These are phyloP conservation scores for Limonius californicus DNA, from an alignment of 1,140 invertebrate species.

Conservation along the genomic window DNA sequence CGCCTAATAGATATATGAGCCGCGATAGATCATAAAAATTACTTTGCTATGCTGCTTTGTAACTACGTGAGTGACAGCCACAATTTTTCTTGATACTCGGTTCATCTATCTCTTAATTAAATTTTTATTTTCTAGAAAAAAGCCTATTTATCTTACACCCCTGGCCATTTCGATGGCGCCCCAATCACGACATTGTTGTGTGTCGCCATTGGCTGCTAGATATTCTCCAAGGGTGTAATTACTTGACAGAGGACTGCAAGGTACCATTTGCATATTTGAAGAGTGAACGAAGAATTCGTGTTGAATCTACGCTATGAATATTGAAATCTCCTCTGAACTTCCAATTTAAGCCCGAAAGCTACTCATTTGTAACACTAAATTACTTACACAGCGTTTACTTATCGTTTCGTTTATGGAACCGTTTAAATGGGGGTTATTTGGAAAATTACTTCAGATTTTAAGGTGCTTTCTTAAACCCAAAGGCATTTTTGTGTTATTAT, in stretches of 20 bases:
- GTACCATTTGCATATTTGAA: slow-evolving; percentile 30
- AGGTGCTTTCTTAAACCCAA: too few relatives aligned
- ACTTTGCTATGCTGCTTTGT: background rate
- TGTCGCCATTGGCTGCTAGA: slow-evolving; percentile 27
- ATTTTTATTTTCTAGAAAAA: too few relatives aligned
- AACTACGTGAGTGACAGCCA: too few relatives aligned
- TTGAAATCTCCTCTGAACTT: slow-evolving; percentile 28
- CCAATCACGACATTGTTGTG: slow-evolving; percentile 27
- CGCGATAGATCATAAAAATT: background rate
- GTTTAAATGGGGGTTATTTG: too few relatives aligned
- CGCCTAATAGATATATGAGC: background rate
- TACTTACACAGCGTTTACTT: too few relatives aligned
- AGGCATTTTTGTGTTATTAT: too few relatives aligned
- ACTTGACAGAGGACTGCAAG: slow-evolving; percentile 27
- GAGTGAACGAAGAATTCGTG: slow-evolving; percentile 23
- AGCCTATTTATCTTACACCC: too few relatives aligned
- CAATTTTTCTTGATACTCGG: too few relatives aligned
- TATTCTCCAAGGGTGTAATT: slow-evolving; percentile 26
- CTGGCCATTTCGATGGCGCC: background rate
- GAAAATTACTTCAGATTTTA: too few relatives aligned
- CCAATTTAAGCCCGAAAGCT: slow-evolving; percentile 18
- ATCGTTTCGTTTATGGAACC: too few relatives aligned
- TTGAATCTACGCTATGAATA: slow-evolving; percentile 31
- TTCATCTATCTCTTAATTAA: too few relatives aligned
- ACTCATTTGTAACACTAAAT: too few relatives aligned